Evolutionary conservation across 2,113 vertebrate species (phyloP).

Genomic region (Hyperopisus bebe): DNA sequence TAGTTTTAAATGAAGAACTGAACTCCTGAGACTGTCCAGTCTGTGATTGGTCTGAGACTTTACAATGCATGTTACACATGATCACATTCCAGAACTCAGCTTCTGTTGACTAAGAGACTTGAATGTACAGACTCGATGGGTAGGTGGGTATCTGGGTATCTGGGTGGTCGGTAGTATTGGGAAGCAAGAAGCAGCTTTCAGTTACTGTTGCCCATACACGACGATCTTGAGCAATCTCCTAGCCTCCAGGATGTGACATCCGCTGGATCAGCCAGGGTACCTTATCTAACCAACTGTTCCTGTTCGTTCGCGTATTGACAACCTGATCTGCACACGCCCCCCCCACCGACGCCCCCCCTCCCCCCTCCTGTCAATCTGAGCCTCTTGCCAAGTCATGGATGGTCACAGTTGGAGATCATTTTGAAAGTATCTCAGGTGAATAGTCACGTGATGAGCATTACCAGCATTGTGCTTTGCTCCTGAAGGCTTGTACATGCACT

Average conservation of each 20-base stretch:
- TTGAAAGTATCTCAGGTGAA: constrained; percentile 41
- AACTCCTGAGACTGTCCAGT: neutral
- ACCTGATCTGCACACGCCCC: neutral
- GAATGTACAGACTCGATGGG: neutral
- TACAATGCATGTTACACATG: neutral
- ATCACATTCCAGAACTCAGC: neutral
- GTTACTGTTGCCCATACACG: neutral
- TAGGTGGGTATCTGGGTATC: neutral
- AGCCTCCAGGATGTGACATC: neutral
- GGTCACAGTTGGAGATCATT: neutral
- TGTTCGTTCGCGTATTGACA: neutral
- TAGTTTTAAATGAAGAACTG: neutral
- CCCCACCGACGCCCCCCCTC: too few species aligned
- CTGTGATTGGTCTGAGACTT: neutral
- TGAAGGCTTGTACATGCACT: constrained; percentile 21
- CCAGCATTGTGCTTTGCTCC: constrained; percentile 48
- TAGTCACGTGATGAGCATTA: constrained; percentile 38
- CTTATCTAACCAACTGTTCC: neutral
- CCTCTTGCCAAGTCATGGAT: neutral
- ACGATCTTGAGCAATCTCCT: neutral
- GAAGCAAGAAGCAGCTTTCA: neutral
- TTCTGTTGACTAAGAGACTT: neutral
- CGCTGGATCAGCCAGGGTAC: neutral
- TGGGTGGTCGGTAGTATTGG: neutral
- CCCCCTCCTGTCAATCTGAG: neutral